Base-by-base conservation (phyloP, 2,888 invertebrate species). In the Apamea epomidion region DNA sequence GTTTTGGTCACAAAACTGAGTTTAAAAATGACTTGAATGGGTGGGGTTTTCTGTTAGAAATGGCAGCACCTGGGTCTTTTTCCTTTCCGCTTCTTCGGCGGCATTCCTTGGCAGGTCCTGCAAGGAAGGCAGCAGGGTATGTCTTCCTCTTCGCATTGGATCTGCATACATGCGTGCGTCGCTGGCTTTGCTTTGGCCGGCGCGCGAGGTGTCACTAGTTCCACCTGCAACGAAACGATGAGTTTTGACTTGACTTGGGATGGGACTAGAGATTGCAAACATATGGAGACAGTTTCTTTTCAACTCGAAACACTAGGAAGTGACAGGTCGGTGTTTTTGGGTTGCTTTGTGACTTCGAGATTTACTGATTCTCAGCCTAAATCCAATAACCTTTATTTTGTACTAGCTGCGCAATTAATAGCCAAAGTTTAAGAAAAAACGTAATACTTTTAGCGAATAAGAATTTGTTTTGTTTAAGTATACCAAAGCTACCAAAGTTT, bases 201-300 rank as follows among this genome's bases (percentile, higher is more conserved):
- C 0, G 98, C 98, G 81, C 98, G 98, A 0, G 98, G 98, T 0
- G 98, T 98, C 75, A 98, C 97, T 91, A 98, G 93, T 90, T 98
- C 98, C 88, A 98, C 97, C 96, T 98, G 97, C 18, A 81, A 83
- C 68, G 6, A 37, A 80, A 45, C 29, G 29, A 69, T 37, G 32
- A 67, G 42, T 64, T 25, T 45, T n/a, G 8, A 37, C 3, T 6
- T 21, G n/a, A 12, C n/a, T 51, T 21, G 21, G 0, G 14, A 48
- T n/a, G 14, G 32, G 45, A 7, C 29, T 77, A 6, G n/a, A n/a
- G n/a, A n/a, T n/a, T n/a, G n/a, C n/a, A n/a, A n/a, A n/a, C n/a
- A n/a, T n/a, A n/a, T n/a, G n/a, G n/a, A n/a, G n/a, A n/a, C n/a
- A n/a, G n/a, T n/a, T n/a, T n/a, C n/a, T n/a, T n/a, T n/a, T n/a